phyloP scores from a whole-genome alignment of 2,113 vertebrate species.

The Aptenodytes forsteri region DNA sequence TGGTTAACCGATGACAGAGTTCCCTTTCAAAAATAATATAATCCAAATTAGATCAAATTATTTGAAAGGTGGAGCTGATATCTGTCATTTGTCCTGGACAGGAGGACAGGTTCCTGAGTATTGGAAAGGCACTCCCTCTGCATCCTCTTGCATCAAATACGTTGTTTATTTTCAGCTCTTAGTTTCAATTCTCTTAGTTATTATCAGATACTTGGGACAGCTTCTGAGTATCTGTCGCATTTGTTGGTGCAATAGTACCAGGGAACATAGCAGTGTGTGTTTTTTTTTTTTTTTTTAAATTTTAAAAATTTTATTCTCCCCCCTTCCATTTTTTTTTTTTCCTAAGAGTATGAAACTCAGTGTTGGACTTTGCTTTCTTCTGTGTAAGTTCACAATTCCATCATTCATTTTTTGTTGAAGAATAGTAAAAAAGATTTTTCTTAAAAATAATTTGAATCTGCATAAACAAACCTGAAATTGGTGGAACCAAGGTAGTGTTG shows the following conservation, averaged over 20 bases:
- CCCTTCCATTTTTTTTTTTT: background rate
- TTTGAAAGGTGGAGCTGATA: background rate
- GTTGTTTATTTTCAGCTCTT: background rate
- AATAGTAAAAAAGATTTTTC: background rate
- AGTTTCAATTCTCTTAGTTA: background rate
- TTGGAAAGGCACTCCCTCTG: background rate
- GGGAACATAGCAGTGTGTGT: background rate
- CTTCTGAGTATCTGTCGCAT: background rate
- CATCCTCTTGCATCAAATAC: background rate
- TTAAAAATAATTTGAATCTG: background rate
- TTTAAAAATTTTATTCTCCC: background rate
- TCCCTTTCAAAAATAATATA: background rate
- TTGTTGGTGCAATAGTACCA: background rate
- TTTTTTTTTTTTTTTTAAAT: background rate
- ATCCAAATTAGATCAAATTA: background rate
- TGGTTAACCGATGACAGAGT: background rate
- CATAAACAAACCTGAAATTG: background rate
- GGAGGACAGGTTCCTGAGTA: background rate
- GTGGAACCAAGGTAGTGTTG: background rate
- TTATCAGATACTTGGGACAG: background rate
- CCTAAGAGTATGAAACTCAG: background rate
- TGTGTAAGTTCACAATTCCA: background rate
- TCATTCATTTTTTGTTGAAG: background rate
- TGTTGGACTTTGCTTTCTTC: background rate
- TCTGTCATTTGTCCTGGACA: background rate